Conservation (phyloP, 2,797 vertebrate species). For the Arrhamphus sclerolepis region DNA sequence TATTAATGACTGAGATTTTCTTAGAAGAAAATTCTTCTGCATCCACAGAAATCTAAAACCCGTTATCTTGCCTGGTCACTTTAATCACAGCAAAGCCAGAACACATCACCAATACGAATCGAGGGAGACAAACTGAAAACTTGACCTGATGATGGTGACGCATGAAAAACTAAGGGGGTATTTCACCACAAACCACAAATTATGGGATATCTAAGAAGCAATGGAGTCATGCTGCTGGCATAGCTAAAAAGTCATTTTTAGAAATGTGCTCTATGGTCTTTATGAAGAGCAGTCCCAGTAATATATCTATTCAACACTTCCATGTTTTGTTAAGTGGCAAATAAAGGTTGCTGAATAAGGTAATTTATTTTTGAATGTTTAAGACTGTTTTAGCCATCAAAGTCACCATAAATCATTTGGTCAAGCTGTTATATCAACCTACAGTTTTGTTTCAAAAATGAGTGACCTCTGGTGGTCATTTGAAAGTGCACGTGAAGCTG, state of each 20-base stretch:
- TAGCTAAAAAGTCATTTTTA: not conserved
- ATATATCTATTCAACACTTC: not conserved
- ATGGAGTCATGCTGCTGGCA: not conserved
- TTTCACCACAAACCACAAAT: slow-evolving; percentile 1
- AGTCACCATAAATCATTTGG: no score
- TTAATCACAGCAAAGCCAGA: slow-evolving; percentile 2
- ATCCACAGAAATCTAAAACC: no score
- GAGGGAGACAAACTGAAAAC: not conserved
- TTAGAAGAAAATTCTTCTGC: no score
- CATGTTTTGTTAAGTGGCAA: not conserved
- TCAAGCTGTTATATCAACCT: no score
- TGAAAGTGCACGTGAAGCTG: no score
- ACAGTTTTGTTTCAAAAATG: no score
- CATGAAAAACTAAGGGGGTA: not conserved
- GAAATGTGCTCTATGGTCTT: not conserved
- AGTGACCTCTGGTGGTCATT: no score
- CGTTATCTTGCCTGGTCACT: not conserved
- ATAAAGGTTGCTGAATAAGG: not conserved
- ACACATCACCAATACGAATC: not conserved
- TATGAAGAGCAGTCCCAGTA: not conserved
- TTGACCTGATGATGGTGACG: not conserved
- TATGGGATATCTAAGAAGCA: not conserved
- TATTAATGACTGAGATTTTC: no score
- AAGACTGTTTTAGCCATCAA: no score
- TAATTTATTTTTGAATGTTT: not conserved